phyloP scores from a whole-genome alignment of 1,140 invertebrate species.

The Ctenoplectra terminalis region DNA sequence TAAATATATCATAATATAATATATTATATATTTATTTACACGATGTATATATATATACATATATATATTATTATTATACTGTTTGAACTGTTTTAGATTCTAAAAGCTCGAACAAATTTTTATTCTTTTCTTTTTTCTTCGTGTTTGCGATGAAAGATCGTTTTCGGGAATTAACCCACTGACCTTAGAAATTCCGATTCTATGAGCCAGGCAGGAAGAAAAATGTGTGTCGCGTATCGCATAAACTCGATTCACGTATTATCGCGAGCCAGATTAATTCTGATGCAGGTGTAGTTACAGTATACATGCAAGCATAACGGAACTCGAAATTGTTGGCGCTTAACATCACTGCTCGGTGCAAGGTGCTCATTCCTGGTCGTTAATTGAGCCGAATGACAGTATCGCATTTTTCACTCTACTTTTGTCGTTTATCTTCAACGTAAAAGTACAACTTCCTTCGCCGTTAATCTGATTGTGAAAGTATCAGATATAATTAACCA shows the following conservation, averaged over 20 bases:
- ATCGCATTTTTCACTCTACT: neutral
- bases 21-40: no score
- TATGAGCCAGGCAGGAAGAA: neutral
- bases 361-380: neutral
- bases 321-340: neutral
- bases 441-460: neutral
- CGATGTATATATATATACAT: no score
- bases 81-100: no score
- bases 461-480: neutral
- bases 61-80: no score
- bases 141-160: constrained; percentile 33
- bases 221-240: neutral
- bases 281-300: neutral
- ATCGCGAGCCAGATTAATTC: constrained; percentile 8
- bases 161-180: constrained; percentile 57
- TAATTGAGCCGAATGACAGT: constrained; percentile 10
- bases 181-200: constrained; percentile 34
- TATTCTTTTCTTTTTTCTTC: no score
- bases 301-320: constrained; percentile 1
- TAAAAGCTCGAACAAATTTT: no score
- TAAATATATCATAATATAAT: no score
- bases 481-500: neutral
- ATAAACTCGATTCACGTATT: neutral
- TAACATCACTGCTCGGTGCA: neutral
- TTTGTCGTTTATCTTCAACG: neutral